These are phyloP conservation scores for Eremobia ochroleuca DNA, from an alignment of 2,888 invertebrate genomes.

Conservation along the genomic window DNA sequence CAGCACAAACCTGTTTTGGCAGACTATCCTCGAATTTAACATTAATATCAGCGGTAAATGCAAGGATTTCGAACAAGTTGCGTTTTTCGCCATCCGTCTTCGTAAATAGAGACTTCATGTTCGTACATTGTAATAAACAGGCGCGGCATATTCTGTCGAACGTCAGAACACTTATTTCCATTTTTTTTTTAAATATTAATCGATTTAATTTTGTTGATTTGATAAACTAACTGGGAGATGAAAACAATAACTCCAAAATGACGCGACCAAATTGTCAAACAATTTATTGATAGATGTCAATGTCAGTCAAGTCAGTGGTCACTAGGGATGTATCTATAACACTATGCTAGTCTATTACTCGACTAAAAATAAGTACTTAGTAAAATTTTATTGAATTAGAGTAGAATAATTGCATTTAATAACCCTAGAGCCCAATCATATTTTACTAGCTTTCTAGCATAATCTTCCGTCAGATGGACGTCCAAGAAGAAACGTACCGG, in stretches of 20 bases:
- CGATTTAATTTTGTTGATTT: slow-evolving; percentile 32
- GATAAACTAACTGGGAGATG: not conserved
- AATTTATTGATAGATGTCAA: slow-evolving; percentile 30
- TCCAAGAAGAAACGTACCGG: too few species aligned
- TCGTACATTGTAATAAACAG: slow-evolving; percentile 75
- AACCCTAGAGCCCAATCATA: too few species aligned
- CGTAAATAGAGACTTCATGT: slow-evolving; percentile 77
- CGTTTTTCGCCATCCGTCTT: slow-evolving; percentile 75
- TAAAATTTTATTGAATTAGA: not conserved
- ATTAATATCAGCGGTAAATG: slow-evolving; percentile 78
- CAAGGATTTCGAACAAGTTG: slow-evolving; percentile 77
- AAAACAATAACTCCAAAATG: slow-evolving; percentile 36
- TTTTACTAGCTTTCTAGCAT: too few species aligned
- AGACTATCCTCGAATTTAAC: slow-evolving; percentile 76
- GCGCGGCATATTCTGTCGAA: slow-evolving; percentile 80
- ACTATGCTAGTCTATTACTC: not conserved
- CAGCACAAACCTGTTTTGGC: slow-evolving; percentile 83
- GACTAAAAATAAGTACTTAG: not conserved
- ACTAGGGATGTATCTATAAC: not conserved
- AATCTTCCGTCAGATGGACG: too few species aligned
- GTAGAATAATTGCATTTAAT: too few species aligned
- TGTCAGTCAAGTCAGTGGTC: slow-evolving; percentile 7
- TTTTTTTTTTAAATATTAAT: slow-evolving; percentile 47
- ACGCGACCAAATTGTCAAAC: slow-evolving; percentile 47
- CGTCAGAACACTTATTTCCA: slow-evolving; percentile 69